Conservation (phyloP, 2,888 invertebrate genomes). For the Eupeodes luniger region DNA sequence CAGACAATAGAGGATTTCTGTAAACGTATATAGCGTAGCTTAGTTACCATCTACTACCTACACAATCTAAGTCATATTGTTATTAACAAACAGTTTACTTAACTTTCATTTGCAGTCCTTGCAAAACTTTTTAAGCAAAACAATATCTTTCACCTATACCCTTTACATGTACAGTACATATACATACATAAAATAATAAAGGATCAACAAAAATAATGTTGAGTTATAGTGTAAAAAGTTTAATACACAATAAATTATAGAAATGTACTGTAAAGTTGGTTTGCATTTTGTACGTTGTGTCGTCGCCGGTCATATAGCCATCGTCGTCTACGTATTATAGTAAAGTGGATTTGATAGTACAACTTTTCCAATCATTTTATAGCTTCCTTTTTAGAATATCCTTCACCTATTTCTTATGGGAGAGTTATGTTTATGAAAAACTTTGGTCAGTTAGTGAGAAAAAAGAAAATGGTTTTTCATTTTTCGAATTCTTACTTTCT, state of each 20-base stretch:
- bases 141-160: background rate
- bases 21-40: no score
- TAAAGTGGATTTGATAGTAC: background rate
- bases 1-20: no score
- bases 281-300: background rate
- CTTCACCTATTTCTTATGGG: background rate
- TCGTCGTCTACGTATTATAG: no score
- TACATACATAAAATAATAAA: background rate
- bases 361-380: conserved; percentile 69
- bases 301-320: no score
- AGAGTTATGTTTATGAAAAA: conserved; percentile 22
- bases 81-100: conserved; percentile 65
- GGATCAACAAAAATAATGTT: conserved; percentile 1
- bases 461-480: background rate
- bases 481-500: background rate
- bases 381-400: conserved; percentile 19
- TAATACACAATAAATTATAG: conserved; percentile 16
- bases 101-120: conserved; percentile 51
- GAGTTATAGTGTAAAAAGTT: background rate
- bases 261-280: background rate
- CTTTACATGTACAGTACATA: background rate
- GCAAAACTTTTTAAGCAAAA: background rate
- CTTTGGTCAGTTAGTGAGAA: conserved; percentile 29
- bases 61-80: conserved; percentile 42
- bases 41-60: no score